Conservation (phyloP, 1,140 invertebrate species). For the Bombus confusus region DNA sequence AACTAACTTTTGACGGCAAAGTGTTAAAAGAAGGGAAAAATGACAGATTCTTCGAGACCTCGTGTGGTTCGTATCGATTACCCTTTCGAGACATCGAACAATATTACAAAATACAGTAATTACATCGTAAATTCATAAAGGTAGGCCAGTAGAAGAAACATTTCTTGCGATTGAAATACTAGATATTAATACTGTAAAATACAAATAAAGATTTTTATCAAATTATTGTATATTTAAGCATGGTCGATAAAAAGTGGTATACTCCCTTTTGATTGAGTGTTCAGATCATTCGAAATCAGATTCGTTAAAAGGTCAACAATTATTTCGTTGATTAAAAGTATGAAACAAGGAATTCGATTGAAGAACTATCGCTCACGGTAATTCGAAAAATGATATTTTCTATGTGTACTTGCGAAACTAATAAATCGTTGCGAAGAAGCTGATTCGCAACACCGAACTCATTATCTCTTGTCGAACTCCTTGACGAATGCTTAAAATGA, state of each 20-base stretch:
- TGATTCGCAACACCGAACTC: conserved; percentile 21
- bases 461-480: neutral
- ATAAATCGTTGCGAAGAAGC: conserved; percentile 1
- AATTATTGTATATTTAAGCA: neutral
- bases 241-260: neutral
- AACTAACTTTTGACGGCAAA: neutral
- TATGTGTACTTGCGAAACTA: neutral
- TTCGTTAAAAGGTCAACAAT: neutral
- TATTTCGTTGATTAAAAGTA: neutral
- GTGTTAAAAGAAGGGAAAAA: neutral
- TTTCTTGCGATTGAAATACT: neutral
- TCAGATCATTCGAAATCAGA: neutral
- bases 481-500: conserved; percentile 36
- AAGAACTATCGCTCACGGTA: neutral
- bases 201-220: neutral
- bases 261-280: neutral
- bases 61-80: conserved; percentile 31
- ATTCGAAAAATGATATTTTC: conserved; percentile 17
- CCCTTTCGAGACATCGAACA: conserved; percentile 31
- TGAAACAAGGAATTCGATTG: neutral
- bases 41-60: conserved; percentile 18
- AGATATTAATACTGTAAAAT: neutral
- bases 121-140: conserved; percentile 12
- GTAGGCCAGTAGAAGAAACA: too few species aligned
- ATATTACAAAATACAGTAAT: conserved; percentile 47